Percentiles rank a stretch among this genome's conserved stretches.
Conservation (phyloP, 1,140 invertebrate species). For the Drosophila rhopaloa region DNA sequence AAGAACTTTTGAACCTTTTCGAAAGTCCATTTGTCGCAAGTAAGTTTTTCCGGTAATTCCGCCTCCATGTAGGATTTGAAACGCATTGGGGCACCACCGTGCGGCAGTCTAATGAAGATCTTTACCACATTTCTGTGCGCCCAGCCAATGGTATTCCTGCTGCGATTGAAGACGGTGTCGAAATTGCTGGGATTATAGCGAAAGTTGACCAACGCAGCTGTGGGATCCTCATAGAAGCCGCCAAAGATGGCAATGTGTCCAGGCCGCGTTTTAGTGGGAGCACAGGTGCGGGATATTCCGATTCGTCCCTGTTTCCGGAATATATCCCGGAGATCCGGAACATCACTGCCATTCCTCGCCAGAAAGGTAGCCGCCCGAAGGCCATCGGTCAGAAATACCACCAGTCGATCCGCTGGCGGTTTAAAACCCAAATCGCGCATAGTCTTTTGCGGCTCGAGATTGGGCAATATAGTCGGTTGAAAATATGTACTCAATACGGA, state of each 20-base stretch:
- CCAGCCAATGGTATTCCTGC: conserved; percentile 88
- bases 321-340: conserved; percentile 54
- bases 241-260: conserved; percentile 98
- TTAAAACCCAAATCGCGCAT: conserved; percentile 69
- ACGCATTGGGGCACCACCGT: conserved; percentile 5
- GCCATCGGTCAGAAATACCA: conserved; percentile 95
- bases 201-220: conserved; percentile 95
- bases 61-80: not conserved
- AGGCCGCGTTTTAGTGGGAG: conserved; percentile 97
- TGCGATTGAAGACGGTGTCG: conserved; percentile 98
- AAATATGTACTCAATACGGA: conserved; percentile 88
- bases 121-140: not conserved
- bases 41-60: not conserved
- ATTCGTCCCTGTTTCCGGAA: conserved; percentile 88
- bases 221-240: conserved; percentile 98
- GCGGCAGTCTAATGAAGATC: not conserved
- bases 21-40: conserved; percentile 9
- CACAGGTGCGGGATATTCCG: conserved; percentile 94
- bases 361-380: conserved; percentile 92
- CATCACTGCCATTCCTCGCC: conserved; percentile 63
- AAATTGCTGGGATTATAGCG: conserved; percentile 98
- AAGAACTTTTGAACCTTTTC: conserved; percentile 86
- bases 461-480: conserved; percentile 86
- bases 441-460: conserved; percentile 85
- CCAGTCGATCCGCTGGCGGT: conserved; percentile 90